Base-by-base conservation (phyloP, 2,888 invertebrate genomes). In the Toxonevra muliebris region DNA sequence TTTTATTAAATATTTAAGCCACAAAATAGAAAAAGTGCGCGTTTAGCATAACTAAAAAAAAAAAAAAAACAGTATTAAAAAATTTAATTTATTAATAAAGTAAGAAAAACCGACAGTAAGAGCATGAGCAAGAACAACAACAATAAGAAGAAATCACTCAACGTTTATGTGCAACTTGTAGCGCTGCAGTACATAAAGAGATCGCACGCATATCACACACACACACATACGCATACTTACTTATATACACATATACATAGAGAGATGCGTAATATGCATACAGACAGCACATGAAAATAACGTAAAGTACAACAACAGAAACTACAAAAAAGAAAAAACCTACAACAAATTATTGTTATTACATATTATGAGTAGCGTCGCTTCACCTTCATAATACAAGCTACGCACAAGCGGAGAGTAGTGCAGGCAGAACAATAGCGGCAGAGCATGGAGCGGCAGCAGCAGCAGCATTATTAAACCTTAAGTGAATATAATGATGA, bases 401-500 rank as follows among this genome's bases (percentile, higher is more conserved):
- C 30, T 4, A 30, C 7, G 30, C 30, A 30, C 30, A 30, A 30
- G 30, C 30, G 7, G 7, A 30, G 30, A 30, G 30, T 7, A 30
- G 30, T n/a, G n/a, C n/a, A 30, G 30, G 30, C 30, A 30, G 52
- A n/a, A 19, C 30, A 30, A 4, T 7, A 7, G 3, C 30, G 7
- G 30, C 30, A 30, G 61, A 61, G 48, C 48, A 20, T n/a, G n/a
- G n/a, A n/a, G 60, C 41, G 5, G 30, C 2, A 11, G 58, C 41
- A n/a, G 73, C 72, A 71, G 68, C 70, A 73, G 70, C 72, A 72
- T 75, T 76, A 75, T 74, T 76, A 75, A 72, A 73, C 73, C 69
- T 71, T 74, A 75, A 74, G 71, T 69, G 75, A 72, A 75, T 69
- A 71, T 72, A 74, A 75, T 75, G 76, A 76, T 77, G 79, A 78